Evolutionary conservation across 2,888 invertebrate genomes (phyloP).

Genomic region (Leucozona laternaria): DNA sequence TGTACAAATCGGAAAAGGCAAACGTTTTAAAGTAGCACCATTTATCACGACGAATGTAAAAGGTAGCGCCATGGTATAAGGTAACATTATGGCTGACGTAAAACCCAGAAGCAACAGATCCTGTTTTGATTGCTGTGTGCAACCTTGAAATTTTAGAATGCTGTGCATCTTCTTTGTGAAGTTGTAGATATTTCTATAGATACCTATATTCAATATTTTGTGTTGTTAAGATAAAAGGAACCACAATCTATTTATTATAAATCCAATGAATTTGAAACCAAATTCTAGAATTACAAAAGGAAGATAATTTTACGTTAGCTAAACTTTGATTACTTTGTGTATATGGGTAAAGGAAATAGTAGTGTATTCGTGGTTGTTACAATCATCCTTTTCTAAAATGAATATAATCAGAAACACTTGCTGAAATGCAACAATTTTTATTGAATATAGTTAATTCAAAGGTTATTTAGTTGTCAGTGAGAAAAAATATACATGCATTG

Average conservation of each 20-base stretch:
- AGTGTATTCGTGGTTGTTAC: too few relatives aligned
- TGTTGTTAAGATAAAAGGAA: slow-evolving; percentile 5
- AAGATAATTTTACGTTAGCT: not conserved
- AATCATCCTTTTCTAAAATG: too few relatives aligned
- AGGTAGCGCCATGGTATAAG: not conserved
- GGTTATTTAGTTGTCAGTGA: too few relatives aligned
- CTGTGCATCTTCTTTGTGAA: not conserved
- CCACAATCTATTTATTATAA: not conserved
- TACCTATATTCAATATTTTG: slow-evolving; percentile 15
- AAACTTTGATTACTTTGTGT: not conserved
- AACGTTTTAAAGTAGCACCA: slow-evolving; percentile 72
- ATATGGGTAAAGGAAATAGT: not conserved
- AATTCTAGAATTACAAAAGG: not conserved
- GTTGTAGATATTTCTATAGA: not conserved
- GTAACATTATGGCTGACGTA: slow-evolving; percentile 14
- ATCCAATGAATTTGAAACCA: not conserved
- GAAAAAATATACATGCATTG: too few relatives aligned
- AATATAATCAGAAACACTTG: too few relatives aligned
- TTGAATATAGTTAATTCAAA: too few relatives aligned
- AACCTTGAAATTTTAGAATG: slow-evolving; percentile 52
- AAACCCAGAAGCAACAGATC: slow-evolving; percentile 65
- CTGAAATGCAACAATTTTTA: too few relatives aligned
- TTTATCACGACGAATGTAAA: slow-evolving; percentile 54
- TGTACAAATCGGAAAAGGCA: slow-evolving; percentile 64
- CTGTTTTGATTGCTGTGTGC: slow-evolving; percentile 42